Conservation (phyloP, 1,140 invertebrate species). For the Nasonia giraulti region DNA sequence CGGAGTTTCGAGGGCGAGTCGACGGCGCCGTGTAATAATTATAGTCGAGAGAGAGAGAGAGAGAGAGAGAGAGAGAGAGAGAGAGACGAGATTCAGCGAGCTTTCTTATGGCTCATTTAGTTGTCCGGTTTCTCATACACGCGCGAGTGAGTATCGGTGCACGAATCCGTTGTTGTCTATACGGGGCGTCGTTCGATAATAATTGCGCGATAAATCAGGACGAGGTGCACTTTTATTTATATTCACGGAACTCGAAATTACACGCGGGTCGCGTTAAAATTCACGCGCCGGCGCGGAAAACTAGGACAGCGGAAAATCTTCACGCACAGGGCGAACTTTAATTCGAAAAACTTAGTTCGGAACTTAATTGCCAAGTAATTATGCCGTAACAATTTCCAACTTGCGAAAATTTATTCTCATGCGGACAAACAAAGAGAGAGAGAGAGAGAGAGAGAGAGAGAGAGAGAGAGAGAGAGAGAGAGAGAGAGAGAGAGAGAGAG, state of each 20-base stretch:
- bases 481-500: too few relatives aligned
- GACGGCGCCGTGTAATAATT: neutral
- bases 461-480: too few relatives aligned
- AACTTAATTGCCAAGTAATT: neutral
- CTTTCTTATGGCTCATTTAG: constrained; percentile 10
- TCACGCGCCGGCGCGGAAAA: too few relatives aligned
- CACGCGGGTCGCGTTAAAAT: too few relatives aligned
- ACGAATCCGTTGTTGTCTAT: neutral
- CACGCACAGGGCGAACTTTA: neutral
- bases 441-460: too few relatives aligned
- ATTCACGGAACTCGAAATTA: too few relatives aligned
- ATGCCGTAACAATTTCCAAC: neutral
- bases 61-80: neutral
- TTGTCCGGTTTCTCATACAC: neutral
- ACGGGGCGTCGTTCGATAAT: neutral
- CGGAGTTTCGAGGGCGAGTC: constrained; percentile 10
- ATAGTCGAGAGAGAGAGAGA: neutral
- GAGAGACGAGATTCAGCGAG: neutral
- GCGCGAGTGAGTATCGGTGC: too few relatives aligned
- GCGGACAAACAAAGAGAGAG: too few relatives aligned
- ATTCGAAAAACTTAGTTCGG: neutral
- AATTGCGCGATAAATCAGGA: neutral
- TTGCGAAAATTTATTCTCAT: neutral
- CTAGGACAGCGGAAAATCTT: neutral
- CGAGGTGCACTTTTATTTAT: neutral